Evolutionary conservation across 2,888 invertebrate species (phyloP).

Genomic region (Cecidostiba fungosa): DNA sequence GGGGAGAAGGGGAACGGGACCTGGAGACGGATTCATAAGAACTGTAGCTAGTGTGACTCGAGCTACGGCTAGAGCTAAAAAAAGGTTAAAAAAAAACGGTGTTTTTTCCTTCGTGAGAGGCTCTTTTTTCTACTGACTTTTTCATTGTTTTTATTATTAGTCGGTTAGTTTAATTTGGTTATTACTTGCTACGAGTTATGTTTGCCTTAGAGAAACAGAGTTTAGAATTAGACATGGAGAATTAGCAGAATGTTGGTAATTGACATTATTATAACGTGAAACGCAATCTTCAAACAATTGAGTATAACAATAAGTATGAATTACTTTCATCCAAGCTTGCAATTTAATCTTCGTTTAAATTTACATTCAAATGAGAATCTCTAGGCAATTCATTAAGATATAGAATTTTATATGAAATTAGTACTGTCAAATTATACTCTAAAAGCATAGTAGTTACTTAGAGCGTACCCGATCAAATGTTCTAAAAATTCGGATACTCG

Average conservation of each 20-base stretch:
- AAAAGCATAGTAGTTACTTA: not conserved
- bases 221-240: not conserved
- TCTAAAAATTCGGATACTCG: not conserved
- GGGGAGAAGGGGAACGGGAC: conserved; percentile 81
- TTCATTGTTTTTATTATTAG: conserved; percentile 21
- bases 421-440: not conserved
- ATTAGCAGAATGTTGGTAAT: not conserved
- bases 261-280: not conserved
- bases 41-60: conserved; percentile 81
- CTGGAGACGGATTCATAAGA: conserved; percentile 81
- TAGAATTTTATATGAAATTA: not conserved
- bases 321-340: not conserved
- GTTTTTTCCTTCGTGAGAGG: conserved; percentile 58
- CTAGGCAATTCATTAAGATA: not conserved
- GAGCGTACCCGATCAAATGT: not conserved
- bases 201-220: not conserved
- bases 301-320: not conserved
- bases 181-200: not conserved
- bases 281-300: not conserved
- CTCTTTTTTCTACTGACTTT: conserved; percentile 46
- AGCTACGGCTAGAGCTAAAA: conserved; percentile 81
- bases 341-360: not conserved
- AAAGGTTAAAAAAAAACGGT: conserved; percentile 66
- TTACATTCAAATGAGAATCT: not conserved
- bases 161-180: not conserved